These are phyloP conservation scores for Tiliqua scincoides DNA, from an alignment of 2,113 vertebrate genomes.

Conservation along the genomic window DNA sequence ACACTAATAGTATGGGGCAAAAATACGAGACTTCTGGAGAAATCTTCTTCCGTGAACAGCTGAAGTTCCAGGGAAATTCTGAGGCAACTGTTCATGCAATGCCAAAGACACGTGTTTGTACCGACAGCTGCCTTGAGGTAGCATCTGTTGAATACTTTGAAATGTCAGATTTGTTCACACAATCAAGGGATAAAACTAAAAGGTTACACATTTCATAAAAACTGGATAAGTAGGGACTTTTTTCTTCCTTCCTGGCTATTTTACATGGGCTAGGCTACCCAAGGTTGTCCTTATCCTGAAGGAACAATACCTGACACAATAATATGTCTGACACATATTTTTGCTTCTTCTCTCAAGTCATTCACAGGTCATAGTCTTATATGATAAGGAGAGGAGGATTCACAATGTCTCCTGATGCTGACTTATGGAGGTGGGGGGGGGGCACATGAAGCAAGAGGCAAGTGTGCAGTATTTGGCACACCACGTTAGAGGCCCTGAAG, in stretches of 20 bases:
- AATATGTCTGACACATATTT: background rate
- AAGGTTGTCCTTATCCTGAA: background rate
- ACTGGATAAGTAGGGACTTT: background rate
- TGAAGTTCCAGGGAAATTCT: background rate
- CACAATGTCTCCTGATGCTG: too few species aligned
- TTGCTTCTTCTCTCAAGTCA: background rate
- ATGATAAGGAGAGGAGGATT: background rate
- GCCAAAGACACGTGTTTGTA: background rate
- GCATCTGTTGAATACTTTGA: background rate
- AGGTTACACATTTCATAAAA: background rate
- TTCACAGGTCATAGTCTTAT: background rate
- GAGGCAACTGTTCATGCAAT: background rate
- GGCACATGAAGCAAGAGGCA: too few species aligned
- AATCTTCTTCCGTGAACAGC: background rate
- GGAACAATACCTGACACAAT: background rate
- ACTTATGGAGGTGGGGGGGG: too few species aligned
- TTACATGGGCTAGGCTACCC: background rate
- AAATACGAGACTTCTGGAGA: background rate
- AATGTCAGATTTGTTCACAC: conserved; percentile 6
- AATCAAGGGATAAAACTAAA: background rate
- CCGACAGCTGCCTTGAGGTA: background rate
- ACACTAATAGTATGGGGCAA: background rate
- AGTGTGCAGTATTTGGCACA: too few species aligned
- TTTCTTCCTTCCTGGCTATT: background rate
- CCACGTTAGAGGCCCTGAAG: too few species aligned